These are phyloP conservation scores for Sternotherus odoratus DNA, from an alignment of 2,797 vertebrate genomes.

Conservation along the genomic window DNA sequence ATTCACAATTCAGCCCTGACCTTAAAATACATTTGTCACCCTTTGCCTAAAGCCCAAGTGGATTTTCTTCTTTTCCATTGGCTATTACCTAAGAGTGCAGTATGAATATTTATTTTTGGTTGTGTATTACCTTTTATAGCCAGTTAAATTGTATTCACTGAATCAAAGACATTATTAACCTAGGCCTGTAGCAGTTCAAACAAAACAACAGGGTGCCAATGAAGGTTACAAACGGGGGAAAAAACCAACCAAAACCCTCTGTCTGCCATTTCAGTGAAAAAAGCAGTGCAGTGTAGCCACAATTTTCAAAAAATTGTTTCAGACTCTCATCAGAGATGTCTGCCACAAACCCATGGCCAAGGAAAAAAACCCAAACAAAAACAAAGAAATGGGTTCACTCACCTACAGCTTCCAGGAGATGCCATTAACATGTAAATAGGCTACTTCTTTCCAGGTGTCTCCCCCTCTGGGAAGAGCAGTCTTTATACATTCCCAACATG, in stretches of 20 bases:
- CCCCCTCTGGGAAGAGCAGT: too few species aligned
- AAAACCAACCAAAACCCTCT: too few species aligned
- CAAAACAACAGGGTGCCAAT: neutral
- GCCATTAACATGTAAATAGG: neutral
- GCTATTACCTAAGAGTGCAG: neutral
- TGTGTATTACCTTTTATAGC: neutral
- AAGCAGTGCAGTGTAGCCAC: neutral
- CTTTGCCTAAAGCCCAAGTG: neutral
- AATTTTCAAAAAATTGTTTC: too few species aligned
- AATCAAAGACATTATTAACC: neutral
- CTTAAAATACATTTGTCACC: too few species aligned
- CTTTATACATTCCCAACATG: neutral
- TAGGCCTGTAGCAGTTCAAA: neutral
- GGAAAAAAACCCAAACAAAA: neutral
- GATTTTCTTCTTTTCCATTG: neutral
- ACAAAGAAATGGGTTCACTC: neutral
- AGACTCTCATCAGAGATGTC: neutral
- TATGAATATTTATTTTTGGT: neutral
- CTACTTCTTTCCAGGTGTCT: neutral
- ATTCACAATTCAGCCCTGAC: too few species aligned
- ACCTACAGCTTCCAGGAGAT: neutral
- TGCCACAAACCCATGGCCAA: neutral
- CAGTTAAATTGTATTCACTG: neutral
- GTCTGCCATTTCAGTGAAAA: neutral
- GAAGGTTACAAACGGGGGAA: neutral